Evolutionary conservation across 2,113 vertebrate genomes (phyloP), one percentile per base, ranked within the genome.

Genomic region (Balaeniceps rex): DNA sequence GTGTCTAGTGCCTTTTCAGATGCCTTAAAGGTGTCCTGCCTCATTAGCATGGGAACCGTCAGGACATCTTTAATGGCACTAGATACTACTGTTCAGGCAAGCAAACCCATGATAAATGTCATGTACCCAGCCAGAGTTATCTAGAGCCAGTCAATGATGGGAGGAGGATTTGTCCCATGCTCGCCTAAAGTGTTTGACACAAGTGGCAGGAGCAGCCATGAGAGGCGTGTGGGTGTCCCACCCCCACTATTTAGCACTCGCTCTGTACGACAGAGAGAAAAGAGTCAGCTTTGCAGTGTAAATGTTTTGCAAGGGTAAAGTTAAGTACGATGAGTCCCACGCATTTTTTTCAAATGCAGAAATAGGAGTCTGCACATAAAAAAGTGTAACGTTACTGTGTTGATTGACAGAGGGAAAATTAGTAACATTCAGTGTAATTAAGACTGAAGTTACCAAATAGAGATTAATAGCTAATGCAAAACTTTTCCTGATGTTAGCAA

Each of bases 331-430:
- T 22, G 58, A 90, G 24, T 51, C 85, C 61, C 74, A 88, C 5
- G 0, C 49, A 52, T 52, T 79, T 87, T 86, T 75, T 72, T 64
- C 75, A 69, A 68, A 79, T 71, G 47, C 28, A 86, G 79, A 38
- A 90, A 61, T 9, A 57, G 29, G 29, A 78, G 24, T 46, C 40
- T 79, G n/a, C 15, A 18, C 72, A 40, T 81, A 58, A 57, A 83
- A 18, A 6, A 83, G 51, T 34, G 42, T 40, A 83, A 54, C 0
- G 0, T 21, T 42, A 24, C 1, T 3, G 6, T 54, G 52, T 28
- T 66, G 91, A 78, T 3, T 87, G 80, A 75, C 7, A 29, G 28
- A 44, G 22, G 34, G 66, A 68, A 63, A 71, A 84, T 29, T 25
- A 61, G 19, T 31, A 86, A 63, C 12, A 29, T 12, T 44, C 34